Percentiles rank a stretch among this genome's conserved stretches.
phyloP scores from a whole-genome alignment of 2,888 invertebrate genomes.

The Nomada ferruginata region DNA sequence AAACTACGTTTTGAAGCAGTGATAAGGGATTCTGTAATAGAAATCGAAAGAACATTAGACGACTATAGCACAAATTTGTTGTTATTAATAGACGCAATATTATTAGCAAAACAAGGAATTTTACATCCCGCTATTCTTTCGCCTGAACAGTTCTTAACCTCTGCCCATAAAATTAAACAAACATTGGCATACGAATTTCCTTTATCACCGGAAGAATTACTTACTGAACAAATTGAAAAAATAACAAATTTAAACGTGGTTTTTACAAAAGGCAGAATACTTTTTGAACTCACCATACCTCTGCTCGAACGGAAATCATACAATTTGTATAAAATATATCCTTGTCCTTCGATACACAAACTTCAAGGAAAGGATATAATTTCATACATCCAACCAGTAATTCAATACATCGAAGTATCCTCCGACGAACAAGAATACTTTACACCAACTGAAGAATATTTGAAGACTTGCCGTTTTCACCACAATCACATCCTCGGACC shows the following conservation, averaged over 20 bases:
- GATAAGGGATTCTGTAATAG: background rate
- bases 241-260: background rate
- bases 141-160: background rate
- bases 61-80: constrained; percentile 1
- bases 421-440: too few species aligned
- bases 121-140: constrained; percentile 3
- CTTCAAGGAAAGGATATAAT: too few species aligned
- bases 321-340: constrained; percentile 1
- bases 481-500: too few species aligned
- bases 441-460: too few species aligned
- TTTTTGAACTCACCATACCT: constrained; percentile 1
- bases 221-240: background rate
- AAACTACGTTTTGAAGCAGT: background rate
- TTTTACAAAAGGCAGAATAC: background rate
- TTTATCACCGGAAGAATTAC: background rate
- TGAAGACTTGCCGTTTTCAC: too few species aligned
- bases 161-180: background rate
- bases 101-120: constrained; percentile 10
- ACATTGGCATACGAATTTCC: background rate
- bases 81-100: background rate
- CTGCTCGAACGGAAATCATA: background rate
- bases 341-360: background rate
- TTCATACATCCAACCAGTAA: too few species aligned
- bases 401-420: too few species aligned
- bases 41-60: background rate